These are phyloP conservation scores for Uloborus diversus DNA, from an alignment of 1,140 invertebrate genomes.

Conservation along the genomic window DNA sequence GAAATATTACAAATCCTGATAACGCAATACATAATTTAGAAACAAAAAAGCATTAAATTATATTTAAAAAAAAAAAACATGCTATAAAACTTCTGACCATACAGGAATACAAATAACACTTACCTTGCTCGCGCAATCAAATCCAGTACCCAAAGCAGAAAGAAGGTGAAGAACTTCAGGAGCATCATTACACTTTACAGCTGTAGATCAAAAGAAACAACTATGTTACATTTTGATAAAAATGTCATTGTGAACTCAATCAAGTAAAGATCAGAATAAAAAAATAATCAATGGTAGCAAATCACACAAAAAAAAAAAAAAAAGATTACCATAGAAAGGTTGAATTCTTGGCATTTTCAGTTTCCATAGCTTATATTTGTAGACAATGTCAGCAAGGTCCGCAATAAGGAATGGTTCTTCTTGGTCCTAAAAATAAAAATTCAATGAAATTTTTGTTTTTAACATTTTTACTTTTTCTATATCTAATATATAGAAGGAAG, in stretches of 20 bases:
- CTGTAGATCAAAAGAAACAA: constrained; percentile 62
- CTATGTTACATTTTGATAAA: not conserved
- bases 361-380: constrained; percentile 86
- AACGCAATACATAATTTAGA: no score
- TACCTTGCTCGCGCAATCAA: constrained; percentile 96
- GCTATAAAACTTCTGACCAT: no score
- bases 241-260: not conserved
- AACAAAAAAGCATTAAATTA: no score
- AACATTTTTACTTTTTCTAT: no score
- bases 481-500: no score
- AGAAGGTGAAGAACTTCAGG: constrained; percentile 81
- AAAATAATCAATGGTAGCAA: not conserved
- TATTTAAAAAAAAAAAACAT: no score
- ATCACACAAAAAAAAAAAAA: not conserved
- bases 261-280: not conserved
- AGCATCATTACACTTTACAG: constrained; percentile 97
- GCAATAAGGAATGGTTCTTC: constrained; percentile 95
- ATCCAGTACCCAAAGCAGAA: constrained; percentile 85
- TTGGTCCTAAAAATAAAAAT: constrained; percentile 64
- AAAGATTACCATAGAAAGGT: constrained; percentile 78
- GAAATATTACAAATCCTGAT: no score
- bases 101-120: no score
- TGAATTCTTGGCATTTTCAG: constrained; percentile 84
- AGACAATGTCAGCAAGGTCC: constrained; percentile 87
- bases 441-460: no score